Evolutionary conservation across 2,113 vertebrate genomes (phyloP).

Genomic region (Hyaena hyaena): DNA sequence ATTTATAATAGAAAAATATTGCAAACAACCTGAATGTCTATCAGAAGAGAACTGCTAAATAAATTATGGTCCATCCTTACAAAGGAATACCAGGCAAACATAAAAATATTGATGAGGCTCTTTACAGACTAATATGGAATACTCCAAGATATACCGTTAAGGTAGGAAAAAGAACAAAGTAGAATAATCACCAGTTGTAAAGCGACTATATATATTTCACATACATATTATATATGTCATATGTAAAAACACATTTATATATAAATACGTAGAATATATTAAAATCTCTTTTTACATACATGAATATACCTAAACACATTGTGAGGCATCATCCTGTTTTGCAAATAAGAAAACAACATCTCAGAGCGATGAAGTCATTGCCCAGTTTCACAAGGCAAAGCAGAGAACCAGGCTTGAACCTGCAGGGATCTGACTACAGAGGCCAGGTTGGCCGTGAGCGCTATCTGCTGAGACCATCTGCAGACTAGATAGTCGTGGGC

Average conservation of each 20-base stretch:
- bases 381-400: background rate
- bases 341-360: background rate
- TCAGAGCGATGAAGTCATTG: background rate
- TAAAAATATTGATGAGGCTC: background rate
- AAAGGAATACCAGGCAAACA: conserved; percentile 42
- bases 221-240: background rate
- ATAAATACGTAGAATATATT: background rate
- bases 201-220: background rate
- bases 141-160: background rate
- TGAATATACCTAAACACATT: background rate
- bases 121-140: background rate
- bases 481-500: too few species aligned
- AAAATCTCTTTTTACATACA: background rate
- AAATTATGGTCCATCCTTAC: conserved; percentile 56
- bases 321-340: background rate
- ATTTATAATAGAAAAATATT: conserved; percentile 51
- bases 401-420: background rate
- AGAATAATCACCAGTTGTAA: background rate
- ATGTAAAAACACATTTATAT: background rate
- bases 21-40: conserved; percentile 61
- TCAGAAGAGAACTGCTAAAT: conserved; percentile 69
- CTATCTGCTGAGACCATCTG: fast-evolving
- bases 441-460: fast-evolving
- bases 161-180: background rate
- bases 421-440: background rate